Conservation (phyloP, 2,113 vertebrate species). For the Gallinago media region DNA sequence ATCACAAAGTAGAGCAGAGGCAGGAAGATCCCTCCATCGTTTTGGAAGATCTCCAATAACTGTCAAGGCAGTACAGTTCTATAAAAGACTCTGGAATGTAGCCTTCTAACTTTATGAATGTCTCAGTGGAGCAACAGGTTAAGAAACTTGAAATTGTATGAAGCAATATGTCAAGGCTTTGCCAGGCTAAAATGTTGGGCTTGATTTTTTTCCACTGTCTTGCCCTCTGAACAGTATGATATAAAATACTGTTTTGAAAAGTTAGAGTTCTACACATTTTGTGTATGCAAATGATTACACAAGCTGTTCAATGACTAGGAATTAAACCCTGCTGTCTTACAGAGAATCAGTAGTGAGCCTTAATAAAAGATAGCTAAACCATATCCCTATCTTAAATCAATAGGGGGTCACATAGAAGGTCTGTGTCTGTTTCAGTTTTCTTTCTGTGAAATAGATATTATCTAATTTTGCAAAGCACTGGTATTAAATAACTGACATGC, state of each 20-base stretch:
- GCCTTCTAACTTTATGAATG: neutral
- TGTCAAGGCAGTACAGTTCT: neutral
- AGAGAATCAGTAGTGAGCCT: neutral
- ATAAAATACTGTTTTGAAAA: neutral
- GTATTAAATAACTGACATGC: neutral
- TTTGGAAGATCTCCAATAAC: neutral
- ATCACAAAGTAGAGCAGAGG: slow-evolving; percentile 95
- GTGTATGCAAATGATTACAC: neutral
- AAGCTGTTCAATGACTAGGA: neutral
- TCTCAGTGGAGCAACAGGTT: neutral
- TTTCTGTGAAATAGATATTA: neutral
- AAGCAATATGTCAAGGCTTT: neutral
- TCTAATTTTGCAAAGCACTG: neutral
- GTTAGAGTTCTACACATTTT: neutral
- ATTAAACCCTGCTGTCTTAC: neutral
- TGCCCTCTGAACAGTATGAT: neutral
- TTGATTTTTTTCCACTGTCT: neutral
- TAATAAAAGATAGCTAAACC: neutral
- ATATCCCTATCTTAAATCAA: neutral
- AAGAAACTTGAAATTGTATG: neutral
- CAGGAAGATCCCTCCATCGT: slow-evolving; percentile 92
- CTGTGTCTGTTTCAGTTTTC: neutral
- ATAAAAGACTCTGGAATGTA: neutral
- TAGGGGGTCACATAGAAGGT: neutral
- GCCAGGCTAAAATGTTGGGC: neutral